Conservation (phyloP, 2,113 vertebrate species). For the Loxodonta africana region DNA sequence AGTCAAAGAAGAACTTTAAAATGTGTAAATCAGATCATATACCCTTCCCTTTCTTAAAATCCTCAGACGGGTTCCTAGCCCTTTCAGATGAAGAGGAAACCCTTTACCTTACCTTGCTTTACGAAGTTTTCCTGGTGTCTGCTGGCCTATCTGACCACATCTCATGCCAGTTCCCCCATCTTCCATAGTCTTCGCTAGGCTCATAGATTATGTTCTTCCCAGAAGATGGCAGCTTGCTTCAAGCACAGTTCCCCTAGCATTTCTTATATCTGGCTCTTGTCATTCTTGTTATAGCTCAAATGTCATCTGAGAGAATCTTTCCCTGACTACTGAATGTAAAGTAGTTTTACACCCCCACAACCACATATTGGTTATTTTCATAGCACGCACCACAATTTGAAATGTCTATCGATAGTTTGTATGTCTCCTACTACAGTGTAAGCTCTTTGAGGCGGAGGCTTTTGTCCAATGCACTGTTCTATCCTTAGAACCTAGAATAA, state of each 20-base stretch:
- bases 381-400: neutral
- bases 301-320: neutral
- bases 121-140: neutral
- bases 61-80: neutral
- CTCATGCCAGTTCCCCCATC: too few relatives aligned
- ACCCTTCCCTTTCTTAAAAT: neutral
- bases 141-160: neutral
- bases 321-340: neutral
- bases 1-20: neutral
- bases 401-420: neutral
- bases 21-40: neutral
- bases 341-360: neutral
- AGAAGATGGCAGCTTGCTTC: neutral
- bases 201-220: neutral
- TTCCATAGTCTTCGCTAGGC: too few relatives aligned
- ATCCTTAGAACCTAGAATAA: neutral
- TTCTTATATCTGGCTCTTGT: neutral
- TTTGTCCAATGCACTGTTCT: neutral
- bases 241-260: neutral
- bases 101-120: neutral
- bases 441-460: neutral
- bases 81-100: neutral
- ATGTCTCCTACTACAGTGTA: neutral
- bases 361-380: neutral
- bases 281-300: neutral